These are phyloP conservation scores for Varecia variegata DNA, from an alignment of 2,797 vertebrate species.

Conservation along the genomic window DNA sequence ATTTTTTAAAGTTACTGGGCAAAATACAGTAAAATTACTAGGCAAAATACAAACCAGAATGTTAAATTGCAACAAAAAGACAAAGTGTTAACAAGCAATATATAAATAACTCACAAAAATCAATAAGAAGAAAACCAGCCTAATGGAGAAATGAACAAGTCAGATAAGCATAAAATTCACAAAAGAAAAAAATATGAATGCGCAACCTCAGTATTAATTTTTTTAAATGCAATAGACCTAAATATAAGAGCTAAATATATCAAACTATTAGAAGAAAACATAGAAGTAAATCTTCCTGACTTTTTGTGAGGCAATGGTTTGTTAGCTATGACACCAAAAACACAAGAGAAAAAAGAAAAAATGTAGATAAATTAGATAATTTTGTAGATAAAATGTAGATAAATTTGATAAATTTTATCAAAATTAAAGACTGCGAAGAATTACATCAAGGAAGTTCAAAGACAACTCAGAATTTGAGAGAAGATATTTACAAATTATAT, in stretches of 20 bases:
- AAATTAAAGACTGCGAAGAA: not conserved
- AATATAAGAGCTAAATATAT: not conserved
- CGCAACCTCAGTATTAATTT: not conserved
- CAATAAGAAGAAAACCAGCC: not conserved
- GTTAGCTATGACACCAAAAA: not conserved
- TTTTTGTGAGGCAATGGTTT: not conserved
- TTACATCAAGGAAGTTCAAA: not conserved
- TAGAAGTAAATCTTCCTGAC: not conserved
- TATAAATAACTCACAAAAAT: conserved; percentile 27
- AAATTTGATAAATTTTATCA: not conserved
- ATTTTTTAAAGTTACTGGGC: not conserved
- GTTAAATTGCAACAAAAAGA: conserved; percentile 18
- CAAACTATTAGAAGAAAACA: not conserved
- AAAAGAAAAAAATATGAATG: not conserved
- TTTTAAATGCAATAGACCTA: not conserved
- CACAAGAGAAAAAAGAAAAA: not conserved
- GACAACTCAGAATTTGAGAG: not conserved
- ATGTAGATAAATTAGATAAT: not conserved
- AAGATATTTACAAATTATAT: not conserved
- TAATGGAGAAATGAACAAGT: not conserved
- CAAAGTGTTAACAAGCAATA: not conserved
- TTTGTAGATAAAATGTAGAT: not conserved
- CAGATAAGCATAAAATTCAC: not conserved
- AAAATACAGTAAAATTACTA: not conserved
- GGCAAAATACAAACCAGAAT: not conserved